A percentile compares a stretch with the other conserved stretches of the same genome.
These are phyloP conservation scores for Leptodirus hochenwartii DNA, from an alignment of 2,888 invertebrate species.

Conservation along the genomic window DNA sequence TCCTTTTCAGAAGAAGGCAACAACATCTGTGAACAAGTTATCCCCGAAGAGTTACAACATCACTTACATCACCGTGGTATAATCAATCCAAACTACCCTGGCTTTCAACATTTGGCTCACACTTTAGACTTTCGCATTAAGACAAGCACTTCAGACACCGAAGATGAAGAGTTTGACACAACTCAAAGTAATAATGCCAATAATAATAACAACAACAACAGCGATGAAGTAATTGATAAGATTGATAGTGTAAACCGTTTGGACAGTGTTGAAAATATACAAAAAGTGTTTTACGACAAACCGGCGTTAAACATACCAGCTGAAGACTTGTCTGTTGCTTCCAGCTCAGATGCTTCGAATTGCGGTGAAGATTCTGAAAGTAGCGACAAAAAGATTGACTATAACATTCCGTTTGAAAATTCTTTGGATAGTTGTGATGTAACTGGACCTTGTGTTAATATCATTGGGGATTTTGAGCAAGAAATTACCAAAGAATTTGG, in stretches of 20 bases:
- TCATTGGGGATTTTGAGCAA: slow-evolving; percentile 38
- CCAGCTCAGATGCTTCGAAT: slow-evolving; percentile 15
- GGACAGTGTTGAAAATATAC: slow-evolving; percentile 28
- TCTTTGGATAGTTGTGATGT: slow-evolving; percentile 3
- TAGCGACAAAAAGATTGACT: slow-evolving; percentile 7
- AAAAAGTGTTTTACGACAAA: slow-evolving; percentile 37
- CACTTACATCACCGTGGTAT: slow-evolving; percentile 34
- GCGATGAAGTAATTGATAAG: slow-evolving; percentile 19
- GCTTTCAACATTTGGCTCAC: slow-evolving; percentile 65
- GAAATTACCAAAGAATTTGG: slow-evolving; percentile 40
- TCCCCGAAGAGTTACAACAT: slow-evolving; percentile 8
- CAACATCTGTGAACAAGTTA: slow-evolving; percentile 15
- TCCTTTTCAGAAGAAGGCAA: slow-evolving; percentile 26
- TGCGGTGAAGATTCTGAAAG: slow-evolving; percentile 21
- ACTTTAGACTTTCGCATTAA: slow-evolving; percentile 33
- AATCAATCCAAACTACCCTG: slow-evolving; percentile 69
- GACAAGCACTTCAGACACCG: slow-evolving; percentile 27
- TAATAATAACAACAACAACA: slow-evolving; percentile 17
- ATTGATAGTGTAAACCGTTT: slow-evolving; percentile 30
- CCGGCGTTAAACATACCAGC: slow-evolving; percentile 33
- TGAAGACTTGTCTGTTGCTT: slow-evolving; percentile 16
- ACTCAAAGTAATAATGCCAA: slow-evolving; percentile 22
- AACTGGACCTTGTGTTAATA: slow-evolving; percentile 21
- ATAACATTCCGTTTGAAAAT: slow-evolving; percentile 2
- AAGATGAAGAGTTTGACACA: slow-evolving; percentile 29